These are phyloP conservation scores for Mastacembelus armatus DNA, from an alignment of 2,797 vertebrate species.

Conservation along the genomic window DNA sequence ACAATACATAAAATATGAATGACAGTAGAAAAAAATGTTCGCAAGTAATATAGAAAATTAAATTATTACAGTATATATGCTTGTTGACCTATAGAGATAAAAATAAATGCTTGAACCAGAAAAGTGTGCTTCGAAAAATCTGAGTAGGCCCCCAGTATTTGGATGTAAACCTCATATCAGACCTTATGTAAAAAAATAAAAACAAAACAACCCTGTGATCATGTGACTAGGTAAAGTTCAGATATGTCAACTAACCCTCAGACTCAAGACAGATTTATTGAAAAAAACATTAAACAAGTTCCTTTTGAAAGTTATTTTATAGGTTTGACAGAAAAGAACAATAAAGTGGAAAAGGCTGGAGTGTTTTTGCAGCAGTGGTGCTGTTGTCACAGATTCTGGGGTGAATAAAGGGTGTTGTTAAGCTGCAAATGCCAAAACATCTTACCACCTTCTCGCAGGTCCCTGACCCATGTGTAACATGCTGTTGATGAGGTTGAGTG, in stretches of 20 bases:
- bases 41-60: conserved; percentile 63
- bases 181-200: conserved; percentile 21
- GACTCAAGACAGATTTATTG: conserved; percentile 1
- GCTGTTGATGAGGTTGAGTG: conserved; percentile 53
- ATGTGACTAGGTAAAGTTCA: conserved; percentile 52
- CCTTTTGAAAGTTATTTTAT: background rate
- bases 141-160: conserved; percentile 49
- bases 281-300: background rate
- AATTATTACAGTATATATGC: conserved; percentile 69
- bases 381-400: conserved; percentile 23
- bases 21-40: conserved; percentile 48
- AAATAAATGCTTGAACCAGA: conserved; percentile 63
- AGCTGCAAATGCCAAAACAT: conserved; percentile 40
- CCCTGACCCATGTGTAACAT: conserved; percentile 49
- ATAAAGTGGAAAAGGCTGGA: conserved; percentile 14
- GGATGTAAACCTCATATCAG: conserved; percentile 58
- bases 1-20: conserved; percentile 47
- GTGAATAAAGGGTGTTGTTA: conserved; percentile 27
- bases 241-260: conserved; percentile 33
- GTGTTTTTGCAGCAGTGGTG: conserved; percentile 32
- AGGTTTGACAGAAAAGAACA: conserved; percentile 11
- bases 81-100: conserved; percentile 58
- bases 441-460: conserved; percentile 40
- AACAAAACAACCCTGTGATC: conserved; percentile 49
- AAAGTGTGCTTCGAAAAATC: conserved; percentile 55